A percentile compares a stretch with the other conserved stretches of the same genome.
Evolutionary conservation across 2,888 invertebrate species (phyloP).

Genomic region (Choreutis nemorana): DNA sequence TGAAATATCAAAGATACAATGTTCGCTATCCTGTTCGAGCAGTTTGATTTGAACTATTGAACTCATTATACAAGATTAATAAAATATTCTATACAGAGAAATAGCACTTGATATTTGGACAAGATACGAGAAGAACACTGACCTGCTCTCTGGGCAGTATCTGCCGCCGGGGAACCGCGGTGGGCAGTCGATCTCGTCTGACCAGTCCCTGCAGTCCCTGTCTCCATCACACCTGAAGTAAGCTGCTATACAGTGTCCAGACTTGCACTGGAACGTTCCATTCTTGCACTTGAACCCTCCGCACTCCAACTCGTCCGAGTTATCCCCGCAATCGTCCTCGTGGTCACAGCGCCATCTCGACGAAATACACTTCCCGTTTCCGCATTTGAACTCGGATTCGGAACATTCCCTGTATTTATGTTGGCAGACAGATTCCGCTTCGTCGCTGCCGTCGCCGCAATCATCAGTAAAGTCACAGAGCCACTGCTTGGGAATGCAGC

Average conservation of each 20-base stretch:
- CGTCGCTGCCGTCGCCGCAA: conserved; percentile 95
- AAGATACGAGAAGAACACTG: no score
- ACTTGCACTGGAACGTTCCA: conserved; percentile 90
- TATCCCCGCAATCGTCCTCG: conserved; percentile 96
- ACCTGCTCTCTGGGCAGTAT: conserved; percentile 84
- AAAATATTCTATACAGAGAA: no score
- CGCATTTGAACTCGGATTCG: conserved; percentile 90
- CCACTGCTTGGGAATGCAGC: conserved; percentile 91
- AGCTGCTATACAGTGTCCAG: conserved; percentile 91
- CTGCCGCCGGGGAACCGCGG: conserved; percentile 87
- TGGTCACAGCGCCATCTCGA: conserved; percentile 94
- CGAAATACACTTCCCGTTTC: conserved; percentile 90
- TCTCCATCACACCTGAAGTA: conserved; percentile 91
- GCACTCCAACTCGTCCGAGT: conserved; percentile 88
- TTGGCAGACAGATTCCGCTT: conserved; percentile 81
- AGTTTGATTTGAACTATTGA: no score
- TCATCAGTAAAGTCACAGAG: conserved; percentile 97
- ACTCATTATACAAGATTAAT: no score
- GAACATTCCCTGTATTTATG: conserved; percentile 89
- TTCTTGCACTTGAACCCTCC: conserved; percentile 86
- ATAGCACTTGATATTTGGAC: no score
- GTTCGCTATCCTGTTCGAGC: no score
- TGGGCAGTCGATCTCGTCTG: conserved; percentile 89
- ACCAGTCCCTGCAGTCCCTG: conserved; percentile 87
- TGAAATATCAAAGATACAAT: no score